phyloP scores from a whole-genome alignment of 2,113 vertebrate genomes.

The Ceuthmochares aereus region DNA sequence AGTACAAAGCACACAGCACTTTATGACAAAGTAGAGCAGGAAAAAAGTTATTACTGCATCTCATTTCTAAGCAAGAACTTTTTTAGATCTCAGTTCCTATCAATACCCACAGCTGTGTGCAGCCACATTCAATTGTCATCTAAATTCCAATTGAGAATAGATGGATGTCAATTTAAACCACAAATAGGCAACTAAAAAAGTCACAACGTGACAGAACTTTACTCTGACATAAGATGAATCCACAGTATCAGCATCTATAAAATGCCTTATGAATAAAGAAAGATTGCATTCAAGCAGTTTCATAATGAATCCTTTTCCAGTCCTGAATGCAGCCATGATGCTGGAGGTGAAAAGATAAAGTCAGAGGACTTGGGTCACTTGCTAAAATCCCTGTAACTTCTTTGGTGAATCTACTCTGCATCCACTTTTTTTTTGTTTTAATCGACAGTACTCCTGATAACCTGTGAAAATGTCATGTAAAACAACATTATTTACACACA shows the following conservation, averaged over 20 bases:
- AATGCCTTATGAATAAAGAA: conserved; percentile 17
- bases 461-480: not conserved
- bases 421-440: not conserved
- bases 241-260: not conserved
- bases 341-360: conserved; percentile 17
- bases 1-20: not conserved
- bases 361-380: not conserved
- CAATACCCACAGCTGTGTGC: not conserved
- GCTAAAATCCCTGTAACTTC: not conserved
- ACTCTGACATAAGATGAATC: not conserved
- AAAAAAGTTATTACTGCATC: not conserved
- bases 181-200: conserved; percentile 10
- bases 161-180: conserved; percentile 23
- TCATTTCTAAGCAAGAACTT: conserved; percentile 9
- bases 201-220: conserved; percentile 18
- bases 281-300: not conserved
- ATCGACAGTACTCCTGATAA: not conserved
- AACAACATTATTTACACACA: not conserved
- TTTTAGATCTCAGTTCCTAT: not conserved
- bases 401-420: not conserved
- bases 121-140: not conserved
- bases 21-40: not conserved
- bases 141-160: not conserved
- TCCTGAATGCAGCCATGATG: conserved; percentile 7
- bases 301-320: not conserved